Percentiles rank a stretch among this genome's conserved stretches.
Evolutionary conservation across 2,113 vertebrate genomes (phyloP).

Genomic region (Tyto alba): DNA sequence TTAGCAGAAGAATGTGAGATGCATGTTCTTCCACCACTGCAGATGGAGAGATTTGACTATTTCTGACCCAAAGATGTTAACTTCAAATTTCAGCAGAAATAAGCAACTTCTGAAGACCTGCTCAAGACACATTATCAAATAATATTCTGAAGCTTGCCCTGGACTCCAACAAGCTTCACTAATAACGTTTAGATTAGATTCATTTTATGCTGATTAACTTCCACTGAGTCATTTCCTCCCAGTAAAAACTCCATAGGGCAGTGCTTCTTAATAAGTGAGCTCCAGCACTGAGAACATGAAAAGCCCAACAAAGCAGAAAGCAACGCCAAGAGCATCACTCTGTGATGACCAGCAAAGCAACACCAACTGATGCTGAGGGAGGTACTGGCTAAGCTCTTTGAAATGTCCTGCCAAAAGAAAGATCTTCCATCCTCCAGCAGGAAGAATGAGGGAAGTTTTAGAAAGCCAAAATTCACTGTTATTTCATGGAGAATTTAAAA

Average conservation of each 20-base stretch:
- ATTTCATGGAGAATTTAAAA: neutral
- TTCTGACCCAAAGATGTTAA: neutral
- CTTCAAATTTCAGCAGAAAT: constrained; percentile 9
- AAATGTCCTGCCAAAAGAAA: constrained; percentile 19
- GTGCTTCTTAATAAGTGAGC: neutral
- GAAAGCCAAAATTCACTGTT: neutral
- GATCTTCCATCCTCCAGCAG: neutral
- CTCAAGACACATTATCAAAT: neutral
- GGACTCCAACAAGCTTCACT: neutral
- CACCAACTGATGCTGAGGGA: neutral
- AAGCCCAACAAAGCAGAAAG: constrained; percentile 13
- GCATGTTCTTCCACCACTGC: neutral
- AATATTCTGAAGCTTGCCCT: neutral
- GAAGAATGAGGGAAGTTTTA: neutral
- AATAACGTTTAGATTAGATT: neutral
- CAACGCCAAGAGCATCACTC: neutral
- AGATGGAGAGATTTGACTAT: neutral
- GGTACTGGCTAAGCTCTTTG: neutral
- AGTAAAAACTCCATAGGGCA: neutral
- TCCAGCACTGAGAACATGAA: neutral
- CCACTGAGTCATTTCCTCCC: neutral
- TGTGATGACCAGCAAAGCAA: neutral
- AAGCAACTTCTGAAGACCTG: neutral
- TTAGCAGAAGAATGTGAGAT: neutral
- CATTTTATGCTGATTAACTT: constrained; percentile 28